Evolutionary conservation across 2,888 invertebrate species (phyloP), one percentile per base, ranked within the genome.

Genomic region (Drosophila neonasuta): DNA sequence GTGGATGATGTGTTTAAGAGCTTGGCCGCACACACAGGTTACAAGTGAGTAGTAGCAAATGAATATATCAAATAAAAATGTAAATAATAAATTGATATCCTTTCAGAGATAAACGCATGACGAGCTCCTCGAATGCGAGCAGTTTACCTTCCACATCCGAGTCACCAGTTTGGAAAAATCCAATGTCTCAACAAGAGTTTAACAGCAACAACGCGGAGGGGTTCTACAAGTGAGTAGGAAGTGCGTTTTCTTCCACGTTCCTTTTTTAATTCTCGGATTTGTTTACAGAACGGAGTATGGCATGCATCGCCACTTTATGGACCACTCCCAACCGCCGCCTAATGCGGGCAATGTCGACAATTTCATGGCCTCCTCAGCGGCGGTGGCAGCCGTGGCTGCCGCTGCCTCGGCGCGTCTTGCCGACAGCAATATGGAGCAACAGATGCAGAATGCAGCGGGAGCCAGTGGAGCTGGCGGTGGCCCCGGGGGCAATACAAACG

Each of bases 121-220:
- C 89, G 71, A 89, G 90, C 56, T 86, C 89, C 64, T 89, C 90
- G 76, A 90, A 89, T 84, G 89, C 90, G 57, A 87, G 89, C 77
- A 90, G 85, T 61, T 86, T 90, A 89, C 90, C 90, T 61, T 89
- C 90, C 66, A 89, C 90, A 74, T 86, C 90, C 50, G 90, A 90
- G 77, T 90, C 90, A 65, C 90, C 90, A 83, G 90, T 90, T 75
- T 90, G 90, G 90, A 90, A 90, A 85, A 90, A 88, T 89, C 89
- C 89, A 90, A 90, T 90, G 90, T 90, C 90, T 88, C 90, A 90
- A 74, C 90, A 90, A 89, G 90, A 90, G 81, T 90, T 90, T 67
- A 89, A 89, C 61, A 90, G 89, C 68, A 90, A 89, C 74, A 90
- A 90, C 79, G 87, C 90, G 87, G 90, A 90, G 87, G 89, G 90